These are phyloP conservation scores for Bergia puertoricense DNA, from an alignment of 92 coral and sea anemone genomes.

Conservation along the genomic window DNA sequence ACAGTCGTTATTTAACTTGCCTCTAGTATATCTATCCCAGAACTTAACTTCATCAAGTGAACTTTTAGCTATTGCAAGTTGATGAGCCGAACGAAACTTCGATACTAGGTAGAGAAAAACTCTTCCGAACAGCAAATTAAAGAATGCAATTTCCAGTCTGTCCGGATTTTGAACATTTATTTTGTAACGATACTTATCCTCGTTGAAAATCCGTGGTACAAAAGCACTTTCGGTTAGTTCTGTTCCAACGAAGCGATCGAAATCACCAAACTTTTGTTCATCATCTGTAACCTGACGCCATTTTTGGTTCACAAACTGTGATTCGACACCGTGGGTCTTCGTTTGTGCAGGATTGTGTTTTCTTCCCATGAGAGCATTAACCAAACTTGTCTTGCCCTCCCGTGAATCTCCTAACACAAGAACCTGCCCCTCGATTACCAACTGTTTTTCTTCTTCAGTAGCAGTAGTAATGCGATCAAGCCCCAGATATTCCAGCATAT, in stretches of 20 bases:
- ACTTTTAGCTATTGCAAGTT: background rate
- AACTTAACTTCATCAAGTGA: background rate
- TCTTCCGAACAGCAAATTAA: background rate
- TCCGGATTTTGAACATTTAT: background rate
- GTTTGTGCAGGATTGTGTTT: constrained; percentile 43
- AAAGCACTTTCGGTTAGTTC: constrained; percentile 3
- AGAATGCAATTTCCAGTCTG: background rate
- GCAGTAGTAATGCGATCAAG: constrained; percentile 25
- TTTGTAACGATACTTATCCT: constrained; percentile 13
- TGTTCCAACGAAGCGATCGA: constrained; percentile 28
- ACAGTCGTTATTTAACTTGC: background rate
- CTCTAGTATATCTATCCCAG: background rate
- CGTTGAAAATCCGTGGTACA: constrained; percentile 40
- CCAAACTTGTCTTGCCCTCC: constrained; percentile 59
- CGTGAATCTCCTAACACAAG: constrained; percentile 59
- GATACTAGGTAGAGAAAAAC: background rate
- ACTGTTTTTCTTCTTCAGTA: constrained; percentile 28
- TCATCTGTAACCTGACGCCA: constrained; percentile 38
- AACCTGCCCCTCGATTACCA: constrained; percentile 54
- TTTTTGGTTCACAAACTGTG: constrained; percentile 39
- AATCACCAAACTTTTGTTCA: constrained; percentile 41
- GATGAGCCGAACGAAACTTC: background rate
- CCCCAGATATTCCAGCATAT: constrained; percentile 37
- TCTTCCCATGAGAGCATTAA: constrained; percentile 50
- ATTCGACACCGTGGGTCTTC: constrained; percentile 51